Evolutionary conservation across 2,113 vertebrate species (phyloP).

Genomic region (Astatoreochromis straeleni): DNA sequence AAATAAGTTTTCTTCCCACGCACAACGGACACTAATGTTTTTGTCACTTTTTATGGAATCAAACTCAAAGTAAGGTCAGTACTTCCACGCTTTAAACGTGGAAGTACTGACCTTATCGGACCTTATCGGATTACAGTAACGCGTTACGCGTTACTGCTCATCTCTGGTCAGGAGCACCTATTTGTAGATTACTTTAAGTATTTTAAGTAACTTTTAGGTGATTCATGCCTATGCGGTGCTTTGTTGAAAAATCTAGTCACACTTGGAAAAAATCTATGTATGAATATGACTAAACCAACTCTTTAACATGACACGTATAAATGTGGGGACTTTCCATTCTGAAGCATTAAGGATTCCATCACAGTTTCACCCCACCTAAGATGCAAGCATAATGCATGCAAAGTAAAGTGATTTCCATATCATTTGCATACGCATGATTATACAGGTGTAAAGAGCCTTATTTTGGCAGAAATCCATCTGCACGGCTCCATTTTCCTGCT

Average conservation of each 20-base stretch:
- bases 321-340: not conserved
- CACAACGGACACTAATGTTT: no score
- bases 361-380: not conserved
- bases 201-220: not conserved
- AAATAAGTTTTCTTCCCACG: not conserved
- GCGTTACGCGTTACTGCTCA: no score
- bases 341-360: not conserved
- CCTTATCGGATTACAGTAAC: no score
- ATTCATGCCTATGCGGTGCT: not conserved
- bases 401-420: slow-evolving; percentile 1
- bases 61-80: no score
- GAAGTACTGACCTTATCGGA: no score
- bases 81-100: no score
- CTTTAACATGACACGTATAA: not conserved
- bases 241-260: not conserved
- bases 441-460: slow-evolving; percentile 22
- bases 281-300: not conserved
- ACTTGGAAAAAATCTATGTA: not conserved
- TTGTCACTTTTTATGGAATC: no score
- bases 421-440: slow-evolving; percentile 16
- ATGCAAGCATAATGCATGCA: not conserved
- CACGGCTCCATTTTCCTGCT: not conserved
- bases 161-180: not conserved
- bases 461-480: slow-evolving; percentile 17
- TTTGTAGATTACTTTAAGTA: not conserved